Percentiles rank a stretch among this genome's conserved stretches.
Conservation (phyloP, 2,113 vertebrate species). For the Petrocephalus zakoni region DNA sequence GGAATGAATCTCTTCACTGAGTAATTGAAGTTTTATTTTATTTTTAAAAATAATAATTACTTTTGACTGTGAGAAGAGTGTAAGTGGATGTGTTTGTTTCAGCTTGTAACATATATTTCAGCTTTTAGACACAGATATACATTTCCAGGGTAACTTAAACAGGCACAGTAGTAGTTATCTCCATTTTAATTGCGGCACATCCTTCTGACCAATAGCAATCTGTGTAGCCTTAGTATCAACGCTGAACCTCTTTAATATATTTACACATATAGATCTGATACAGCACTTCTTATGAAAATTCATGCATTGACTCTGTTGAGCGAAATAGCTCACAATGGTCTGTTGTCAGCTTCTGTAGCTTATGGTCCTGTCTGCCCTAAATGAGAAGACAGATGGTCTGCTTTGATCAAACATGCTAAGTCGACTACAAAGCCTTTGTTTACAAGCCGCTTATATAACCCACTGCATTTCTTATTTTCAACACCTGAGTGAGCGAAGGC, state of each 20-base stretch:
- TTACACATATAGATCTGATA: background rate
- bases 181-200: background rate
- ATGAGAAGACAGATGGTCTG: background rate
- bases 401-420: constrained; percentile 5
- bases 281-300: background rate
- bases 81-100: background rate
- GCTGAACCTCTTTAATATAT: background rate
- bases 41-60: too few species aligned
- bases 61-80: too few species aligned
- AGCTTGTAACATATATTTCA: background rate
- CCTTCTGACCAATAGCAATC: background rate
- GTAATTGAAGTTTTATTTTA: too few species aligned
- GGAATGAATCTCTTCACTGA: too few species aligned
- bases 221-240: background rate
- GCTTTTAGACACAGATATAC: background rate
- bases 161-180: background rate
- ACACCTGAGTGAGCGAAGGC: background rate
- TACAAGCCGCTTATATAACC: constrained; percentile 1
- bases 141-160: background rate
- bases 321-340: background rate
- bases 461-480: background rate
- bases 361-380: background rate
- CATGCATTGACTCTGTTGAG: background rate
- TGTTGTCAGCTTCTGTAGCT: background rate
- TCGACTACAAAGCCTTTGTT: constrained; percentile 9